Evolutionary conservation across 1,140 invertebrate species (phyloP), one percentile per base, ranked within the genome.

Genomic region (Plutomurus gul): DNA sequence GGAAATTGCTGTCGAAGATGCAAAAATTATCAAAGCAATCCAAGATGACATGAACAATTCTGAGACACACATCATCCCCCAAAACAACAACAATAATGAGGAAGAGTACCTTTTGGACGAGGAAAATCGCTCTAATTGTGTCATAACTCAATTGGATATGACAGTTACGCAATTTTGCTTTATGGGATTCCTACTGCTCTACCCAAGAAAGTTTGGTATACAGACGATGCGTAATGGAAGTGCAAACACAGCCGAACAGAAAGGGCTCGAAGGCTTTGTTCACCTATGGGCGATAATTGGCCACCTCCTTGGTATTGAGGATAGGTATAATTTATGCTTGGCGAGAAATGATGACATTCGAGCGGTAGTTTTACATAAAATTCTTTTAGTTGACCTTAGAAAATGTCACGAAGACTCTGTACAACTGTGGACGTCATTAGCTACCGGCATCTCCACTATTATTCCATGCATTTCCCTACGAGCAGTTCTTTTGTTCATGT

Each of bases 101-200:
- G 25, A 43, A n/a, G 22, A 77, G 13, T 13, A 71, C 37, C 33
- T 70, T n/a, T 76, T 47, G 13, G 22, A 65, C 37, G 20, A 47
- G 30, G 33, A 33, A 51, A n/a, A 51, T 10, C 30, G 56, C 16
- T 30, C 56, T 33, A 65, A 56, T 13, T 37, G 8, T 16, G 37
- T 37, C 11, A 84, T 90, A 0, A 90, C 90, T 0, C 95, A 97
- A 86, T 89, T 91, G 78, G 94, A 96, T 81, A 91, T 97, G 90
- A 91, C 91, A 0, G 83, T 96, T 1, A 95, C 95, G 0, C 93
- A 94, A 85, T 95, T 94, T 83, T 93, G 93, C 10, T 97, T 97
- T 84, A 91, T 96, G 81, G 95, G 94, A 1, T 91, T 92, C 70
- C 89, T 91, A 0, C 83, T 95, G 0, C 79, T 93, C 4, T 90